Conservation (phyloP, 2,888 invertebrate species). For the Standfussiana lucernea region DNA sequence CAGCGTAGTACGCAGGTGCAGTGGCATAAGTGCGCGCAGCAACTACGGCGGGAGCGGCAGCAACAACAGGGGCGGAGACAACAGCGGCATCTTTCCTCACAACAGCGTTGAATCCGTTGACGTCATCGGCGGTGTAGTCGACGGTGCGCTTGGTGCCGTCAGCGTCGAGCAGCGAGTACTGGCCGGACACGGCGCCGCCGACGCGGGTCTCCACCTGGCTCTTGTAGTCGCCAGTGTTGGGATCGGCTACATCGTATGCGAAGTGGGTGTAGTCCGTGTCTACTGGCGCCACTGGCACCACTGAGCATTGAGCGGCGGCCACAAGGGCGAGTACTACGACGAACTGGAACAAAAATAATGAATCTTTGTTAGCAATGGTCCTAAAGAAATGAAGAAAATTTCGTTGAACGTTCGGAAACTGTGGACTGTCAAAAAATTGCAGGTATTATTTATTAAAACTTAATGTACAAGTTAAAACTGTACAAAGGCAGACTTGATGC, state of each 20-base stretch:
- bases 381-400: neutral
- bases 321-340: slow-evolving; percentile 85
- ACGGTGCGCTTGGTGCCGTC: slow-evolving; percentile 91
- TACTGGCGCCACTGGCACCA: slow-evolving; percentile 89
- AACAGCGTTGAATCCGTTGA: slow-evolving; percentile 91
- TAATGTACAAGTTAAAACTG: no score
- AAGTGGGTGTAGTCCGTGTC: slow-evolving; percentile 89
- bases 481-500: no score
- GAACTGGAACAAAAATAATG: slow-evolving; percentile 76
- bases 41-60: slow-evolving; percentile 75
- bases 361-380: neutral
- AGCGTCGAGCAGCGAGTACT: slow-evolving; percentile 90
- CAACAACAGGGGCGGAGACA: slow-evolving; percentile 78
- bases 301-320: slow-evolving; percentile 84
- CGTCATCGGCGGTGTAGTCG: slow-evolving; percentile 90
- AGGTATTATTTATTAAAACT: no score
- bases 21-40: slow-evolving; percentile 71
- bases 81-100: slow-evolving; percentile 89
- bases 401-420: neutral
- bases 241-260: slow-evolving; percentile 90
- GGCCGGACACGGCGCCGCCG: slow-evolving; percentile 89
- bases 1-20: slow-evolving; percentile 58
- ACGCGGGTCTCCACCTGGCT: slow-evolving; percentile 90
- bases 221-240: slow-evolving; percentile 90
- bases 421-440: neutral